Conservation (phyloP, 2,113 vertebrate species). For the Odocoileus virginianus region DNA sequence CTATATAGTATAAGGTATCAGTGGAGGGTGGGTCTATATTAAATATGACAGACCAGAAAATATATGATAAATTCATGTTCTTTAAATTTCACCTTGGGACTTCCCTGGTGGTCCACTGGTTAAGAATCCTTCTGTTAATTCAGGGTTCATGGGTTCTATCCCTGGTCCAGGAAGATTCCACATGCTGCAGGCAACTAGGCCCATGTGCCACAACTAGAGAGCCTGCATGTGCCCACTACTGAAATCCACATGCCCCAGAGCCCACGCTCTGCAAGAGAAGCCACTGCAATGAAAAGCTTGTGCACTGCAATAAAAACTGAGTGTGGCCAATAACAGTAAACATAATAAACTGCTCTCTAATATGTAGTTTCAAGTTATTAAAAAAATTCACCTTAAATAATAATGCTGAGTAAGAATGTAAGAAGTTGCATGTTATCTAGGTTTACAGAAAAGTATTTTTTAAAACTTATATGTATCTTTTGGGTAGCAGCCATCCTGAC, state of each 20-base stretch:
- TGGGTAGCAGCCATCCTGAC: too few species aligned
- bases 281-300: neutral
- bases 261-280: accelerated
- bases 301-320: neutral
- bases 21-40: neutral
- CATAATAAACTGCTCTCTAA: neutral
- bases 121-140: neutral
- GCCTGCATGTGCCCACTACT: accelerated
- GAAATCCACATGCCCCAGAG: neutral
- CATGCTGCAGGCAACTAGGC: neutral
- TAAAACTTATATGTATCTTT: neutral
- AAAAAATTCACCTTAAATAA: neutral
- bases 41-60: neutral
- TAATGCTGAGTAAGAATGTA: neutral
- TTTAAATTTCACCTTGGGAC: neutral
- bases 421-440: neutral
- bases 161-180: neutral
- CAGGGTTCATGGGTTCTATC: neutral
- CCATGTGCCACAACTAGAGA: neutral
- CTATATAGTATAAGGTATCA: neutral
- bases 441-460: neutral
- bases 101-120: neutral
- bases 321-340: neutral
- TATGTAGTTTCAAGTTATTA: neutral
- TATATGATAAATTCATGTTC: neutral